phyloP scores from a whole-genome alignment of 2,113 vertebrate species.

The Nettapus auritus region DNA sequence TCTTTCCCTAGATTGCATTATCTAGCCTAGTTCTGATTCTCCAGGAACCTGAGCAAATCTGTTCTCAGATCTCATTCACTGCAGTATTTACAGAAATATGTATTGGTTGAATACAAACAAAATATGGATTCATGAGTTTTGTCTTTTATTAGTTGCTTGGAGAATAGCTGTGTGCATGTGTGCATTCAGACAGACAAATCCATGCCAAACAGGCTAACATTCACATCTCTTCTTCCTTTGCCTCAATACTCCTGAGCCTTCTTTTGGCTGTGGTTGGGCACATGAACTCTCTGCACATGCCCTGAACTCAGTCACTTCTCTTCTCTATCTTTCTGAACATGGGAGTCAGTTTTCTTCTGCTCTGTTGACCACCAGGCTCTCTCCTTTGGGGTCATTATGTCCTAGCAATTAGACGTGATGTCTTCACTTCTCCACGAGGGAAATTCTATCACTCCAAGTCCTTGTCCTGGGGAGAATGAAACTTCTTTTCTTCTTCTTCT shows the following conservation, averaged over 20 bases:
- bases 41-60: background rate
- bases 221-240: background rate
- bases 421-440: background rate
- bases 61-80: background rate
- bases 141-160: background rate
- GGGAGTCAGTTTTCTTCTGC: background rate
- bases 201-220: background rate
- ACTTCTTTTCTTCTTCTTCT: background rate
- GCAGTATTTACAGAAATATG: background rate
- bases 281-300: background rate
- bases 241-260: background rate
- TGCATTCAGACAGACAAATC: background rate
- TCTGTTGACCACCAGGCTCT: background rate
- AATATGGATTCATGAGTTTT: background rate
- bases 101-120: background rate
- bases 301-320: background rate
- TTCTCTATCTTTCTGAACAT: background rate
- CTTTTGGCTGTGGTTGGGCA: background rate
- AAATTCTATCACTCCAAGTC: background rate
- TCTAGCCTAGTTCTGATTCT: background rate
- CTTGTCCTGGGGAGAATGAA: background rate
- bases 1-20: background rate
- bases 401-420: constrained; percentile 10
- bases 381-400: background rate
- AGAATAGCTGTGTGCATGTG: background rate